phyloP scores from a whole-genome alignment of 2,113 vertebrate genomes.

The Rhabdomys dilectus region DNA sequence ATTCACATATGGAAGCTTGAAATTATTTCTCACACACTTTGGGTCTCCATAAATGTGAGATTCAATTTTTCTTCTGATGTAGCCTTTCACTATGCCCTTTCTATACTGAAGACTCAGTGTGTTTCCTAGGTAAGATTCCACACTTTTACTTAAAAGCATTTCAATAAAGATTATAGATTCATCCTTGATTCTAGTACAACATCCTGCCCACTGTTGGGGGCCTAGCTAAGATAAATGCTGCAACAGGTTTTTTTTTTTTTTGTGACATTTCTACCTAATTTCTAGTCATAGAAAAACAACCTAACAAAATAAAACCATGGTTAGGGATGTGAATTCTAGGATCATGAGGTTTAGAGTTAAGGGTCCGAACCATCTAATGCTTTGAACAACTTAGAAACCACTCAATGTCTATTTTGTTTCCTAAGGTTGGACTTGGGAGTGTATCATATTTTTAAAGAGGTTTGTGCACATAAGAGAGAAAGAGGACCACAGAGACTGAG shows the following conservation, averaged over 20 bases:
- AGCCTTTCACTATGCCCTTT: background rate
- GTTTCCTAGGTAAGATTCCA: background rate
- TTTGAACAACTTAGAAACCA: background rate
- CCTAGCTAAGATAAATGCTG: background rate
- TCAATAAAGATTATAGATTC: background rate
- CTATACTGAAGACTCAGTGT: background rate
- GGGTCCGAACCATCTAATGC: background rate
- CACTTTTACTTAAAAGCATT: background rate
- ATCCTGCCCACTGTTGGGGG: background rate
- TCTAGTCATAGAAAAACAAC: background rate
- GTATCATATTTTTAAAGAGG: background rate
- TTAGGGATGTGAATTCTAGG: background rate
- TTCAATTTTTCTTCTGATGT: background rate
- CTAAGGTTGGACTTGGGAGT: background rate
- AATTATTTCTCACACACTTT: background rate
- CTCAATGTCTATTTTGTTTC: background rate
- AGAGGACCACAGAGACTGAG: background rate
- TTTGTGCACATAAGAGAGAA: background rate
- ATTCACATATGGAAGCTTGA: background rate
- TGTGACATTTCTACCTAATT: background rate
- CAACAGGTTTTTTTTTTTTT: background rate
- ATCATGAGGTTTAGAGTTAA: background rate
- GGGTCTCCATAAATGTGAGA: background rate
- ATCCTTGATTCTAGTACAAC: background rate
- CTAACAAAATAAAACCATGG: background rate